Base-by-base conservation (phyloP, 2,113 vertebrate species). In the Mesitornis unicolor region DNA sequence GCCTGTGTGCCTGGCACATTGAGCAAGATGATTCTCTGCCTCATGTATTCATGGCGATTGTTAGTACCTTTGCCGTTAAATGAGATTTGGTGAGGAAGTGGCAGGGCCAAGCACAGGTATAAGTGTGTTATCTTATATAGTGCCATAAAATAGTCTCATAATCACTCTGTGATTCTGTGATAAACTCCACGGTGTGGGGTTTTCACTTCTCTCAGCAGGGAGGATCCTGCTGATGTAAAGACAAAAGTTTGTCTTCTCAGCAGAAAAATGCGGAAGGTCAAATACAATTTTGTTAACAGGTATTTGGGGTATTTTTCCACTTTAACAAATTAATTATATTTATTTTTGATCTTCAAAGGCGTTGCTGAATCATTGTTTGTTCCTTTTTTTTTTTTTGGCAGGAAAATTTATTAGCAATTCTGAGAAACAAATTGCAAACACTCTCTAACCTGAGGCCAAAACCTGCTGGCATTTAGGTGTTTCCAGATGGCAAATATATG, bases 271-370 rank as follows among this genome's bases (percentile, higher is more conserved):
- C 40, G 40, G 29, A 54, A 84, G 65, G 78, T 92, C 56, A 70
- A 88, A 65, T 15, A 50, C 40, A 28, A 33, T 74, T 96, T 92
- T 74, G 43, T 90, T 87, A 69, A 61, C 25, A 21, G 53, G 17
- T 48, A n/a, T 87, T 90, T 33, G 22, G 47, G 50, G 20, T 83
- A 56, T 60, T 65, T 88, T 90, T n/a, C 56, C 51, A 64, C 36
- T 56, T 84, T 38, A 80, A 7, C 11, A 78, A 77, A 74, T 78
- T 82, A 78, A 78, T 92, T 63, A 25, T 65, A 47, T 54, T 96
- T 71, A 43, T 45, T 68, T 97, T 73, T 96, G 79, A 87, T 96
- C 92, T 95, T 93, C 74, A 93, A 40, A 87, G 61, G 60, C 36
- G 68, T 78, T 69, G 69, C 56, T 64, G 74, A 88, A 91, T 95